Conservation (phyloP, 2,113 vertebrate species). For the Hylia prasina region DNA sequence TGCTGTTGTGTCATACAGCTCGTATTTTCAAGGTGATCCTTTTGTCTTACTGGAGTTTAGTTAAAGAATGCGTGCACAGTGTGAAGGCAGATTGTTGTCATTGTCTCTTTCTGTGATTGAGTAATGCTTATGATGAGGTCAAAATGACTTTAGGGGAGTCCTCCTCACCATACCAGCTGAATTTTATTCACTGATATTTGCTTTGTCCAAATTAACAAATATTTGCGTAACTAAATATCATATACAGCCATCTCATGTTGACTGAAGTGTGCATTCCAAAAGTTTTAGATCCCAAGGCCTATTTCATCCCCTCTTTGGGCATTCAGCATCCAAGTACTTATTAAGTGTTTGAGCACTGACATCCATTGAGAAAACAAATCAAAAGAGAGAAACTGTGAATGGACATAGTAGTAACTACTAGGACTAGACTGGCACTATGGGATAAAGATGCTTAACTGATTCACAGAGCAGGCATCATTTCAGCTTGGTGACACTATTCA, state of each 20-base stretch:
- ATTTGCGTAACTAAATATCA: not conserved
- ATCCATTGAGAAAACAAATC: not conserved
- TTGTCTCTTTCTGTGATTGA: not conserved
- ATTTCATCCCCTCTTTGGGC: not conserved
- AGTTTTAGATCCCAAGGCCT: not conserved
- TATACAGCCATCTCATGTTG: not conserved
- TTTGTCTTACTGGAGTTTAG: not conserved
- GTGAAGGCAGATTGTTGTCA: not conserved
- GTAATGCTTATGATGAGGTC: accelerated
- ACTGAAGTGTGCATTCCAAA: not conserved
- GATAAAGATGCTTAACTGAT: not conserved
- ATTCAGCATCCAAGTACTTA: not conserved
- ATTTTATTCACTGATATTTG: not conserved
- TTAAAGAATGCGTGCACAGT: not conserved
- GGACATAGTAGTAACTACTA: not conserved
- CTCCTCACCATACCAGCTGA: not conserved
- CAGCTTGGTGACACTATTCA: not conserved
- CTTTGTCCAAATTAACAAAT: not conserved
- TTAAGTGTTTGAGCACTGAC: not conserved
- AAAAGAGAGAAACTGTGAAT: not conserved
- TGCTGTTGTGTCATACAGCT: not conserved
- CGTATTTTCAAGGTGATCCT: not conserved
- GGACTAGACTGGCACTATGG: not conserved
- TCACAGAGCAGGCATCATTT: not conserved
- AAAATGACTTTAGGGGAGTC: not conserved